These are phyloP conservation scores for Hydraecia micacea DNA, from an alignment of 2,888 invertebrate species.

Conservation along the genomic window DNA sequence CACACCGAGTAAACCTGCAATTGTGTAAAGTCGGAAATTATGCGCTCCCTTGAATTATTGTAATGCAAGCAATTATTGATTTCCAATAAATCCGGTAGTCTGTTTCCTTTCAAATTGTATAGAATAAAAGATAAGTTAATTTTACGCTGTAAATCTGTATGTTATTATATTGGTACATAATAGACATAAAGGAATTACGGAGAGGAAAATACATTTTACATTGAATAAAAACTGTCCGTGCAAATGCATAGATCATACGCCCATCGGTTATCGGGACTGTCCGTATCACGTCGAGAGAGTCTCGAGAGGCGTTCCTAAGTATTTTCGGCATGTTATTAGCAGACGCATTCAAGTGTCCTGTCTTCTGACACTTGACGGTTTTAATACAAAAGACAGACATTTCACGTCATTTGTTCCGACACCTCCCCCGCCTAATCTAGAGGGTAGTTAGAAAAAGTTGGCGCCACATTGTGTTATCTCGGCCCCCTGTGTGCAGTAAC, in stretches of 20 bases:
- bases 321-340: slow-evolving; percentile 71
- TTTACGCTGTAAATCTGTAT: slow-evolving; percentile 65
- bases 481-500: slow-evolving; percentile 77
- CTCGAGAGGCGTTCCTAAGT: slow-evolving; percentile 68
- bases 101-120: slow-evolving; percentile 67
- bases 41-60: slow-evolving; percentile 75
- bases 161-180: slow-evolving; percentile 54
- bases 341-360: slow-evolving; percentile 73
- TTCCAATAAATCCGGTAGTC: slow-evolving; percentile 76
- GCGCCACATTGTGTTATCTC: slow-evolving; percentile 83
- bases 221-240: slow-evolving; percentile 33
- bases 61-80: slow-evolving; percentile 75
- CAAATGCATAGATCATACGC: slow-evolving; percentile 55
- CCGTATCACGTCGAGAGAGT: slow-evolving; percentile 33
- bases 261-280: slow-evolving; percentile 51
- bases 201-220: slow-evolving; percentile 43
- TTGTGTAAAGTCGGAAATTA: slow-evolving; percentile 69
- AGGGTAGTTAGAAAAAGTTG: slow-evolving; percentile 81
- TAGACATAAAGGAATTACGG: slow-evolving; percentile 59
- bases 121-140: slow-evolving; percentile 72
- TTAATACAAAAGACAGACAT: slow-evolving; percentile 87
- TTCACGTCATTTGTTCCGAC: slow-evolving; percentile 87
- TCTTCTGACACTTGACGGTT: slow-evolving; percentile 74
- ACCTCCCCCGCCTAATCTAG: slow-evolving; percentile 82
- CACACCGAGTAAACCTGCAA: slow-evolving; percentile 49